Base-by-base conservation (phyloP, 2,113 vertebrate species). In the Neodon shergylaensis region DNA sequence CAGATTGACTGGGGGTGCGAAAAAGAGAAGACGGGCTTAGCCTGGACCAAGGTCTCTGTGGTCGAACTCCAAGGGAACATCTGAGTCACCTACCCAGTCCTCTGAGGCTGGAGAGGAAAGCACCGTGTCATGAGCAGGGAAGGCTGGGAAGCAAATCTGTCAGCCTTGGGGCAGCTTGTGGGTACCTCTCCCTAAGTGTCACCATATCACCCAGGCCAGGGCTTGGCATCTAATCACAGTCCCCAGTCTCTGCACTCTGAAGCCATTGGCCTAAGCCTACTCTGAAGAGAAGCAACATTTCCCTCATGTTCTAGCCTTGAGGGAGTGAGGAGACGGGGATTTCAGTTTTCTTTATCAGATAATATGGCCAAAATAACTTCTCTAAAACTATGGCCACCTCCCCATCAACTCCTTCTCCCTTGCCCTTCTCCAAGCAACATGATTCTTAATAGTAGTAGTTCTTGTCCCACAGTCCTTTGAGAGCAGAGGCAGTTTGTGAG, bases 11-110 rank as follows among this genome's bases (percentile, higher is more conserved):
- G 11, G 36, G 83, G 28, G 11, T 22, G 42, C 44, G 26, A 14
- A 31, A 65, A 9, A 33, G 11, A n/a, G 78, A 58, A 78, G 36
- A 28, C 13, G 28, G 36, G 76, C 79, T 33, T 84, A 76, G 89
- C 90, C 94, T 94, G 84, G 76, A 83, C 85, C 66, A 13, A 85
- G 86, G 39, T 83, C 92, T 95, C 95, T 49, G n/a, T 31, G 33
- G 78, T 90, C 83, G 66, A 21, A 54, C 42, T 88, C 74, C 36
- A 66, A 58, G 31, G 95, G 92, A 92, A 92, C 14, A 19, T 94
- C 84, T 96, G 96, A 96, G 94, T 97, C 97, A 96, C n/a, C 73
- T 39, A 52, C 90, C n/a, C 6, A 19, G 33, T 66, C 93, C 88
- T 66, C 70, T 68, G 77, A 92, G 52, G 54, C 81, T 78, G 33